Percentiles rank a stretch among this genome's conserved stretches.
These are phyloP conservation scores for Gallinago undulata DNA, from an alignment of 2,113 vertebrate species.

Conservation along the genomic window DNA sequence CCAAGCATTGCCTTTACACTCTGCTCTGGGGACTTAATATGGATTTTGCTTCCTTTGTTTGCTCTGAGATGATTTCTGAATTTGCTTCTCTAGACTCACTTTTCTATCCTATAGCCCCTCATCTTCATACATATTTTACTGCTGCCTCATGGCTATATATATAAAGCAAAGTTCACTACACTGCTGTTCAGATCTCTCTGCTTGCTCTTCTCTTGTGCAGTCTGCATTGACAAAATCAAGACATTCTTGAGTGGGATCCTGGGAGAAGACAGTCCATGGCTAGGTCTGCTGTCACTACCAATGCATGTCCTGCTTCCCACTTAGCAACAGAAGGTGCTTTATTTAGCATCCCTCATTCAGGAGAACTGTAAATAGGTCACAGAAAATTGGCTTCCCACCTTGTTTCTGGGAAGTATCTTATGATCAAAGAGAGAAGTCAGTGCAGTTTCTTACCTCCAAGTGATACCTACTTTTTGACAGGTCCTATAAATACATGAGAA, in stretches of 20 bases:
- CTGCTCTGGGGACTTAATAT: background rate
- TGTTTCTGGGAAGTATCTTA: conserved; percentile 9
- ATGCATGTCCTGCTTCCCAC: background rate
- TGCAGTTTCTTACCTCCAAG: conserved; percentile 6
- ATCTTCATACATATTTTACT: background rate
- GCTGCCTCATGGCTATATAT: background rate
- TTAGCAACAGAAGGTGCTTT: conserved; percentile 33
- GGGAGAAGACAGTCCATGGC: background rate
- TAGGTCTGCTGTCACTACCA: background rate
- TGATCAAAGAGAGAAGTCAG: conserved; percentile 14
- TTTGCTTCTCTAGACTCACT: background rate
- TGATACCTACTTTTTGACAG: conserved; percentile 12
- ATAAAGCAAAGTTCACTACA: background rate
- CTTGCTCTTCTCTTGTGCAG: background rate
- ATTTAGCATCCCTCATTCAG: conserved; percentile 22
- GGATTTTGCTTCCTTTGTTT: background rate
- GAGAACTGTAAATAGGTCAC: conserved; percentile 30
- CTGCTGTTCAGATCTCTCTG: background rate
- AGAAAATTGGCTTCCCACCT: conserved; percentile 17
- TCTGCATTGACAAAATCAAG: background rate
- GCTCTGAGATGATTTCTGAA: background rate
- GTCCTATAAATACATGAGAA: background rate
- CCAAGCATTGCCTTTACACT: background rate
- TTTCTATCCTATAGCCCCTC: background rate
- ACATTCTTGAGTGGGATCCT: background rate